Percentiles rank a stretch among this genome's conserved stretches.
phyloP scores from a whole-genome alignment of 2,113 vertebrate species.

The Oriolus oriolus region DNA sequence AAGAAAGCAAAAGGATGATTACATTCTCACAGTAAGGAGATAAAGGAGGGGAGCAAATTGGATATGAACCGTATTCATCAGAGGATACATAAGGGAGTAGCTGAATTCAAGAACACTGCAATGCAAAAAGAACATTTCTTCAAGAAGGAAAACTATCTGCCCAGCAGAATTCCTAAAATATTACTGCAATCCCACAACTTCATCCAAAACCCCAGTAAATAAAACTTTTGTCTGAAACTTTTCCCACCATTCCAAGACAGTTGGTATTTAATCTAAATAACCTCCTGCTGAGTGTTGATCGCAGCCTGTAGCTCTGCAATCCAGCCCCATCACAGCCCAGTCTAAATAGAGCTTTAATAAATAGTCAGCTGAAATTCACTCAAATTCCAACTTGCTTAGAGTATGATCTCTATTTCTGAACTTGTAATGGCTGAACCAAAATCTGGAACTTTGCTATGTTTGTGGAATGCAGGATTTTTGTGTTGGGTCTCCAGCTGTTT shows the following conservation, averaged over 20 bases:
- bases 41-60: slow-evolving; percentile 16
- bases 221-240: slow-evolving; percentile 54
- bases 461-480: neutral
- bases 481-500: neutral
- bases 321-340: neutral
- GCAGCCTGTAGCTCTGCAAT: slow-evolving; percentile 21
- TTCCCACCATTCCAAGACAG: slow-evolving; percentile 54
- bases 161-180: slow-evolving; percentile 40
- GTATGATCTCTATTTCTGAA: neutral
- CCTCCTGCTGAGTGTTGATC: slow-evolving; percentile 57
- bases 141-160: neutral
- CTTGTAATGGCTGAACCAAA: neutral
- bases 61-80: neutral
- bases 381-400: slow-evolving; percentile 10
- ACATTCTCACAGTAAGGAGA: slow-evolving; percentile 7
- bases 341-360: slow-evolving; percentile 42
- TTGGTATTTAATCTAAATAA: slow-evolving; percentile 64
- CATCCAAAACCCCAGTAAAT: slow-evolving; percentile 8
- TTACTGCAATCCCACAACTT: slow-evolving; percentile 8
- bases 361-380: slow-evolving; percentile 26
- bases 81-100: neutral
- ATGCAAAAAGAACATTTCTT: neutral
- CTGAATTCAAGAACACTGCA: neutral
- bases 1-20: slow-evolving; percentile 42
- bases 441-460: neutral